These are phyloP conservation scores for Proisotoma minuta DNA, from an alignment of 2,888 invertebrate genomes.

Conservation along the genomic window DNA sequence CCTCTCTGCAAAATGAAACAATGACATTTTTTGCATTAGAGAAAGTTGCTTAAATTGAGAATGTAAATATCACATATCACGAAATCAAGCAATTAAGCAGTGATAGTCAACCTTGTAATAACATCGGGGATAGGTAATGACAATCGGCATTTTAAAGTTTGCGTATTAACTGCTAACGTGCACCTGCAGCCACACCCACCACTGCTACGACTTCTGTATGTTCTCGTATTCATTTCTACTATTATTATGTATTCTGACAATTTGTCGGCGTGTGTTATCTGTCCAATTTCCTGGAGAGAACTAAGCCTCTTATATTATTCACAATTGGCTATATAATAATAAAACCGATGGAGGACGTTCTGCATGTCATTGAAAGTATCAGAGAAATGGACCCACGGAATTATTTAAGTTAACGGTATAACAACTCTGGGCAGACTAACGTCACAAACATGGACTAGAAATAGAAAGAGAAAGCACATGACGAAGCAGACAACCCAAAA, in stretches of 20 bases:
- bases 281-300: not conserved
- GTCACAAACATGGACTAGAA: not conserved
- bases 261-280: not conserved
- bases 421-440: not conserved
- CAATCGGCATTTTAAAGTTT: not conserved
- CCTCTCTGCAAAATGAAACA: slow-evolving; percentile 38
- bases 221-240: not conserved
- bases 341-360: no score
- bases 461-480: slow-evolving; percentile 3
- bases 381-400: no score
- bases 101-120: not conserved
- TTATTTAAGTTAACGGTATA: slow-evolving; percentile 1
- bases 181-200: not conserved
- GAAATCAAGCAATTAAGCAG: no score
- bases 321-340: not conserved
- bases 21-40: no score
- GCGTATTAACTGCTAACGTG: not conserved
- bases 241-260: not conserved
- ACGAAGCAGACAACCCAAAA: not conserved
- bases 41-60: no score
- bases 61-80: no score
- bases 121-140: not conserved
- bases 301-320: slow-evolving; percentile 4
- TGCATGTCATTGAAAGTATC: no score
- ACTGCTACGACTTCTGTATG: not conserved